Evolutionary conservation across 2,888 invertebrate species (phyloP), one percentile per base, ranked within the genome.

Genomic region (Autographa pulchrina): DNA sequence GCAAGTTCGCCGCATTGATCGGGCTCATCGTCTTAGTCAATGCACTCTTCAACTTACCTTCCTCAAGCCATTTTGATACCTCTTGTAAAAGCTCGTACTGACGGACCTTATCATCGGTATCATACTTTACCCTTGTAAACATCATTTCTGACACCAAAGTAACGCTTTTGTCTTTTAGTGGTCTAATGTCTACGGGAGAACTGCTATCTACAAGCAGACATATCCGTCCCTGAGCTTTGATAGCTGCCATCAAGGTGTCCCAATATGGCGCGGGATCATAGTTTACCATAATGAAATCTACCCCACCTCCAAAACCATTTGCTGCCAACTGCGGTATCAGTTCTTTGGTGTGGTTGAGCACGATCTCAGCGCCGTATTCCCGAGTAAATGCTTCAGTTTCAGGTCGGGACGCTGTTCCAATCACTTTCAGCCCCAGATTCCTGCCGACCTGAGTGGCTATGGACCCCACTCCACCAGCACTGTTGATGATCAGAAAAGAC

Each of bases 231-330:
- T 94, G 93, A 11, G 95, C 91, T 70, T 93, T 95, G 9, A 93
- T 92, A 14, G 84, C 90, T 75, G 89, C 86, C 88, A 91, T 92
- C 65, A 95, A 62, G 0, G 90, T 92, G 43, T 93, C 86, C 95
- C 95, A 95, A 61, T 95, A 95, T 1, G 93, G 93, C 52, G 86
- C 93, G 14, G 95, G 95, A 72, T 95, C 95, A 74, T 91, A 94
- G 72, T 93, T 94, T 0, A 94, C 92, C 9, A 95, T 74, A 62
- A 95, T 93, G 58, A 85, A 93, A 74, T 95, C 93, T 2, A 95
- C 93, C 52, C 93, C 94, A 35, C 82, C 85, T n/a, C 79, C 84
- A 80, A 86, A 92, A 2, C 94, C 93, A 67, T 89, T 86, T 3
- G 83, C 87, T 77, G 91, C 85, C 8, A 95, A 81, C 73, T 95